A percentile compares a stretch with the other conserved stretches of the same genome.
These are phyloP conservation scores for Clarias pachynema DNA, from an alignment of 2,797 vertebrate species.

Conservation along the genomic window DNA sequence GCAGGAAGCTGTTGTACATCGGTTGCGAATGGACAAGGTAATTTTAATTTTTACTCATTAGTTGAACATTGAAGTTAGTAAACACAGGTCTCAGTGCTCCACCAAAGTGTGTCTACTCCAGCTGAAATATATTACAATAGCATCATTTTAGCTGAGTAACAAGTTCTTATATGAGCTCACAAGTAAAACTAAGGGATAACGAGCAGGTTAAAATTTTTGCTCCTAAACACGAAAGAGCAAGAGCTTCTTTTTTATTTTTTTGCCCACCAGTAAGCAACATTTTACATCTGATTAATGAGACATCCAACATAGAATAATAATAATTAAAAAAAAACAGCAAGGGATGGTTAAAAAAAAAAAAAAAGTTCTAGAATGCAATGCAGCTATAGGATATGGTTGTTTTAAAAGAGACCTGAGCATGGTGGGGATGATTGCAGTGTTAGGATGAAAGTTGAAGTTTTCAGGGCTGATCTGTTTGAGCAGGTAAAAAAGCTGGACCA, in stretches of 20 bases:
- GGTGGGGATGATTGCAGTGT: neutral
- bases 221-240: neutral
- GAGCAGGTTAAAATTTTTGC: neutral
- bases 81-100: no score
- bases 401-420: neutral
- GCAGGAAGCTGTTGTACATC: constrained; percentile 88
- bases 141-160: no score
- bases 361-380: neutral
- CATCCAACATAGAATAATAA: neutral
- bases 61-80: neutral
- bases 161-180: no score
- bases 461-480: neutral
- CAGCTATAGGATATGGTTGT: neutral
- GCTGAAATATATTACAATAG: no score
- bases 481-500: neutral
- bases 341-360: neutral
- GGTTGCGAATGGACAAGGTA: constrained; percentile 93
- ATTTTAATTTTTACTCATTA: neutral
- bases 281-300: neutral
- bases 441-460: neutral
- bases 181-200: neutral
- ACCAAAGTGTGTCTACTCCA: no score
- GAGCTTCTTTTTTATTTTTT: neutral
- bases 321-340: neutral
- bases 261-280: neutral